Percentiles rank a stretch among this genome's conserved stretches.
Conservation (phyloP, 2,888 invertebrate species). For the Timandra comae region DNA sequence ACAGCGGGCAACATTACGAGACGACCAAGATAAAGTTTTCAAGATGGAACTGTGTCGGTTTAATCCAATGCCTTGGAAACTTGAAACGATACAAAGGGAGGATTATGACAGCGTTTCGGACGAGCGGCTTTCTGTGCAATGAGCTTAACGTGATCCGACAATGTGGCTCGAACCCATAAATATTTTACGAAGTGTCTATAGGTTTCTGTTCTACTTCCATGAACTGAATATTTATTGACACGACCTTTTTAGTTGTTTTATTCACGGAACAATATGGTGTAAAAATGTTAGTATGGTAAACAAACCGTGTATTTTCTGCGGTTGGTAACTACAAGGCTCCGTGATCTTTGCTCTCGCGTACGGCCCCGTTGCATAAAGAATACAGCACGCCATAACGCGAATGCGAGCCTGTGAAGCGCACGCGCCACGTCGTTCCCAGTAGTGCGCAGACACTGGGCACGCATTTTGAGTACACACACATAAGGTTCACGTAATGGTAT, state of each 20-base stretch:
- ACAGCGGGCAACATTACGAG: slow-evolving; percentile 8
- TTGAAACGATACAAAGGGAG: too few species aligned
- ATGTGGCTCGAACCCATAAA: slow-evolving; percentile 10
- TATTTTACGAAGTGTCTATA: too few species aligned
- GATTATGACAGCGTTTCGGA: background rate
- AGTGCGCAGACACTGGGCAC: slow-evolving; percentile 38
- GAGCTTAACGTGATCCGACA: slow-evolving; percentile 8
- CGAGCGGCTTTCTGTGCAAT: background rate
- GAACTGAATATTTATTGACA: too few species aligned
- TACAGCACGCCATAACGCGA: slow-evolving; percentile 85
- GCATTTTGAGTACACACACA: slow-evolving; percentile 30
- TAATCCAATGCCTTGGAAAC: too few species aligned
- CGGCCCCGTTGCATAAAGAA: slow-evolving; percentile 79
- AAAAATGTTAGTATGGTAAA: slow-evolving; percentile 15
- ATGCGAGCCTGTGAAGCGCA: slow-evolving; percentile 82
- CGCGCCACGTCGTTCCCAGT: slow-evolving; percentile 73
- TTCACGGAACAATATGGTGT: too few species aligned
- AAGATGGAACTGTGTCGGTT: background rate
- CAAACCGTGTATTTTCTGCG: slow-evolving; percentile 39
- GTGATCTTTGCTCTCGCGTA: slow-evolving; percentile 32
- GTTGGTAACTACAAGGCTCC: slow-evolving; percentile 28
- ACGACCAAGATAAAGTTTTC: slow-evolving; percentile 5
- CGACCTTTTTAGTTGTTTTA: too few species aligned
- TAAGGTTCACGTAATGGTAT: background rate
- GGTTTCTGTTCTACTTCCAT: too few species aligned